Evolutionary conservation across 1,140 invertebrate genomes (phyloP).

Genomic region (Palaemon carinicauda): DNA sequence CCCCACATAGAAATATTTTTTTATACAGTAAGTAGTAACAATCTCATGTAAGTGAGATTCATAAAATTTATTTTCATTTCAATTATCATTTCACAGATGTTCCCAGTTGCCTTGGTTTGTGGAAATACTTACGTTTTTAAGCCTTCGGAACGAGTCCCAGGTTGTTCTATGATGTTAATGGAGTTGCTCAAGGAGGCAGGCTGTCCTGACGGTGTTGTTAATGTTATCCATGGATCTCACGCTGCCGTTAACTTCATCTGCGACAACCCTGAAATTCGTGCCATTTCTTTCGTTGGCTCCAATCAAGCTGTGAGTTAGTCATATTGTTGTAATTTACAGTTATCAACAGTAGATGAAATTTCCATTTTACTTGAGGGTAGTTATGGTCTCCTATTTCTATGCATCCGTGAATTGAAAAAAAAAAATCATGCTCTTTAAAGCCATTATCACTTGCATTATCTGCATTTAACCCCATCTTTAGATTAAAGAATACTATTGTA

Average conservation of each 20-base stretch:
- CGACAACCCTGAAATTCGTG: conserved; percentile 93
- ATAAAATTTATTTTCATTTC: no score
- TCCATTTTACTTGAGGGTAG: no score
- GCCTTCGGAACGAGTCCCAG: conserved; percentile 97
- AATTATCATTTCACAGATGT: conserved; percentile 51
- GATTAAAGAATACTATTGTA: no score
- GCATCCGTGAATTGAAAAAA: no score
- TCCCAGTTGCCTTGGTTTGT: conserved; percentile 87
- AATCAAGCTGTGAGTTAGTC: conserved; percentile 81
- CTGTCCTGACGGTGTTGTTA: conserved; percentile 91
- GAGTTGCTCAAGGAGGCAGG: conserved; percentile 90
- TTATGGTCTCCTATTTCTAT: no score
- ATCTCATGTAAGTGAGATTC: no score
- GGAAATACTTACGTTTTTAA: conserved; percentile 81
- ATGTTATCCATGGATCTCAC: conserved; percentile 95
- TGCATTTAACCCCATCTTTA: neutral
- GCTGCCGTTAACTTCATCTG: conserved; percentile 97
- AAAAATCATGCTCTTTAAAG: no score
- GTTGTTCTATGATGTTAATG: conserved; percentile 93
- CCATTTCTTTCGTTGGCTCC: conserved; percentile 98
- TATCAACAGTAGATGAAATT: no score
- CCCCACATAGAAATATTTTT: no score
- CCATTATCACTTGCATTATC: no score
- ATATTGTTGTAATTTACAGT: no score
- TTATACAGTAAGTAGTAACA: no score